Conservation (phyloP, 2,888 invertebrate genomes). For the Nymphalis c-album region DNA sequence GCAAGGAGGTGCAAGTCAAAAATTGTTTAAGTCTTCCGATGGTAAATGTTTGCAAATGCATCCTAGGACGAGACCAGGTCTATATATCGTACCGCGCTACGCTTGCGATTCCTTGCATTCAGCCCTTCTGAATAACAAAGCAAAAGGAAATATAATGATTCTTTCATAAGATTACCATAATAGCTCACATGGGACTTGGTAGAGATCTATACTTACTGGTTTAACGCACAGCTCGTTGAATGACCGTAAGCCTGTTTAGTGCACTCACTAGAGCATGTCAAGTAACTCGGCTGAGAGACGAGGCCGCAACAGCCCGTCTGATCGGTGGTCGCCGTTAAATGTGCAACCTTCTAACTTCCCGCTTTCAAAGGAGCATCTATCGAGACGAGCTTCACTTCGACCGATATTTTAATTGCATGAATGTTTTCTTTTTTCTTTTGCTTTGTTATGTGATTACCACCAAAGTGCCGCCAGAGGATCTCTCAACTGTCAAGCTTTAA, state of each 20-base stretch:
- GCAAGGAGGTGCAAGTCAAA: slow-evolving; percentile 75
- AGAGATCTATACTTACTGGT: slow-evolving; percentile 63
- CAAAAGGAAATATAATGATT: slow-evolving; percentile 74
- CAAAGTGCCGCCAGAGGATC: slow-evolving; percentile 69
- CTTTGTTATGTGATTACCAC: slow-evolving; percentile 78
- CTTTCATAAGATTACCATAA: slow-evolving; percentile 55
- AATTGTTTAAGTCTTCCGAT: slow-evolving; percentile 39
- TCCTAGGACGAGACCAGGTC: slow-evolving; percentile 11
- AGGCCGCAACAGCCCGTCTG: slow-evolving; percentile 37
- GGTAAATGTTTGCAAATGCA: slow-evolving; percentile 1
- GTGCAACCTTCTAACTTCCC: slow-evolving; percentile 56
- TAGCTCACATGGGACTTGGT: slow-evolving; percentile 70
- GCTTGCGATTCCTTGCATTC: slow-evolving; percentile 78
- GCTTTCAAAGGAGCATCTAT: slow-evolving; percentile 60
- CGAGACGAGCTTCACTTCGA: slow-evolving; percentile 67
- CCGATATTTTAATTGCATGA: slow-evolving; percentile 67
- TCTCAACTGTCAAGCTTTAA: slow-evolving; percentile 54
- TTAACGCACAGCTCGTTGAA: slow-evolving; percentile 78
- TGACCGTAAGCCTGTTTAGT: slow-evolving; percentile 78
- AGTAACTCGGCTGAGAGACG: slow-evolving; percentile 45
- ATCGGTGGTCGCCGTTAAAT: slow-evolving; percentile 48
- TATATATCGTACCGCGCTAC: slow-evolving; percentile 44
- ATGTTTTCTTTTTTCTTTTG: slow-evolving; percentile 79
- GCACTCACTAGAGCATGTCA: slow-evolving; percentile 73
- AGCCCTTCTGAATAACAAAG: slow-evolving; percentile 73